These are phyloP conservation scores for Elanoides forficatus DNA, from an alignment of 2,113 vertebrate species.

Conservation along the genomic window DNA sequence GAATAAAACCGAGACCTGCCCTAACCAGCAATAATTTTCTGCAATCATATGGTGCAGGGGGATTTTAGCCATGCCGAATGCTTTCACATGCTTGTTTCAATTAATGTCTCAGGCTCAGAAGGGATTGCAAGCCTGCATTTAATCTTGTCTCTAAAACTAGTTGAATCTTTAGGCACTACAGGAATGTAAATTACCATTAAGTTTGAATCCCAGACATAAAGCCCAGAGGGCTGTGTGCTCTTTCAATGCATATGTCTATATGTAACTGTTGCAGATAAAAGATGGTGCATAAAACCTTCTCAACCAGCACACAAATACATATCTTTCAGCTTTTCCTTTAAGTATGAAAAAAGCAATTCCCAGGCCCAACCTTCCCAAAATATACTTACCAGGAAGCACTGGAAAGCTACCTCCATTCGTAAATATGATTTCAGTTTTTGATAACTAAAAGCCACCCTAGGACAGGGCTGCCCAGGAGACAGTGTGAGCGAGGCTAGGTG, in stretches of 20 bases:
- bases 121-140: not conserved
- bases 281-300: not conserved
- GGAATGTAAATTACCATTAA: not conserved
- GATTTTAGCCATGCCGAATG: not conserved
- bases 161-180: not conserved
- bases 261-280: not conserved
- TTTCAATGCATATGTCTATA: not conserved
- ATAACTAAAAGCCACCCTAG: not conserved
- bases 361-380: not conserved
- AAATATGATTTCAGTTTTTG: not conserved
- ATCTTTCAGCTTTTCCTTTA: not conserved
- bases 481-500: not conserved
- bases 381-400: not conserved
- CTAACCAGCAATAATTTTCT: not conserved
- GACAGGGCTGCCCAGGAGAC: not conserved
- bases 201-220: not conserved
- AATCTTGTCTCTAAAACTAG: slow-evolving; percentile 12
- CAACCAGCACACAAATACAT: not conserved
- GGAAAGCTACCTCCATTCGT: not conserved
- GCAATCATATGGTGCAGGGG: not conserved
- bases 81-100: not conserved
- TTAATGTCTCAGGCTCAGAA: not conserved
- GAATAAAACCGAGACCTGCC: not conserved
- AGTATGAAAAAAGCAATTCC: not conserved
- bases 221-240: not conserved